Evolutionary conservation across 1,140 invertebrate species (phyloP).

Genomic region (Paracyclopina nana): DNA sequence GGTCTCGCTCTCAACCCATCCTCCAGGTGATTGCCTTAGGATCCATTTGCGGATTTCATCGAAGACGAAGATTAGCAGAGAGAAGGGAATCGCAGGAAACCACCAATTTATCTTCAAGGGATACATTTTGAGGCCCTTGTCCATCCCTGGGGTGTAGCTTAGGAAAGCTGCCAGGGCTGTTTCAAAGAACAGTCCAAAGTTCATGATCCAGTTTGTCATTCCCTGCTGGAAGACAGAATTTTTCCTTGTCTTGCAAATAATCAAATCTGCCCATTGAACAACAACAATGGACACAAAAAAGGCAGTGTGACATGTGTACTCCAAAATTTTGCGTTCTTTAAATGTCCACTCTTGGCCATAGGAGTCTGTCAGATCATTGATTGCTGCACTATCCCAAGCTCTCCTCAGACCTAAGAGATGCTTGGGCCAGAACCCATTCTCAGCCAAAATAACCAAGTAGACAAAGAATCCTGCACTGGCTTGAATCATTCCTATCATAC

Average conservation of each 20-base stretch:
- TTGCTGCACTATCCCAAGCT: conserved; percentile 84
- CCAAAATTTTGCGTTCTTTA: conserved; percentile 75
- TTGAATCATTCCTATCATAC: conserved; percentile 98
- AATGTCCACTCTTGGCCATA: conserved; percentile 99
- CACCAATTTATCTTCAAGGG: conserved; percentile 43
- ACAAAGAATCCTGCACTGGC: conserved; percentile 97
- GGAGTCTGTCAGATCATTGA: conserved; percentile 88
- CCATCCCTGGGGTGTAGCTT: conserved; percentile 48
- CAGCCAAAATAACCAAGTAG: conserved; percentile 97
- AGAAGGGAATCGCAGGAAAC: conserved; percentile 53
- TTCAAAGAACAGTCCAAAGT: conserved; percentile 54
- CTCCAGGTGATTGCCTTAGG: conserved; percentile 38
- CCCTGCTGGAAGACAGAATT: conserved; percentile 42
- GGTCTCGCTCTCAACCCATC: conserved; percentile 54
- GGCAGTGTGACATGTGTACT: conserved; percentile 84
- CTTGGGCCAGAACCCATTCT: conserved; percentile 80
- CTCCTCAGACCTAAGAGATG: conserved; percentile 73
- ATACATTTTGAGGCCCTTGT: conserved; percentile 37
- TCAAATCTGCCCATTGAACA: conserved; percentile 46
- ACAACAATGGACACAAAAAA: conserved; percentile 46
- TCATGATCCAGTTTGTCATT: conserved; percentile 51
- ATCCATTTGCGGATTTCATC: conserved; percentile 48
- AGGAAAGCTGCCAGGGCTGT: conserved; percentile 42
- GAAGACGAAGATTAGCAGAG: conserved; percentile 49
- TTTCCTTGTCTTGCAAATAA: conserved; percentile 43